Evolutionary conservation across 2,888 invertebrate species (phyloP), one percentile per base, ranked within the genome.

Genomic region (Ecdyonurus torrentis): DNA sequence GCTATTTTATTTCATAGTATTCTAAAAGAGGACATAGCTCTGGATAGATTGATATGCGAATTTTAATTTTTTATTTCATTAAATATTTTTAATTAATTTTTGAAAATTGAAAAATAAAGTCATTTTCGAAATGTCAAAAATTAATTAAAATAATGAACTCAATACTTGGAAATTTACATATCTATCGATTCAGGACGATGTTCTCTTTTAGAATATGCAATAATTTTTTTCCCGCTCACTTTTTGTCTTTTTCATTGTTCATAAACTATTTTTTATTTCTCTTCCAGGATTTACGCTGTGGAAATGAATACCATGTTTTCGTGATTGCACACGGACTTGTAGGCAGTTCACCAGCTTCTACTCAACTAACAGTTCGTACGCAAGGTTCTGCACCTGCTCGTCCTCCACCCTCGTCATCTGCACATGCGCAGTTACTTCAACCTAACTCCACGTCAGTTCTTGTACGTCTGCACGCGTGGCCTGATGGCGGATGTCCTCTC

Each of bases 311-410:
- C 72, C 85, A 87, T 70, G 78, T 87, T 58, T 84, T 83, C 69
- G 71, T 87, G 69, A 83, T 82, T 37, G 83, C 85, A 3, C 82
- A 83, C 72, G 87, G 87, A 70, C 84, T 83, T 73, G 84, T 87
- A 62, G 87, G 87, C 59, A 81, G 80, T 68, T 86, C 86, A 22
- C 81, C 83, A 22, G 79, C 86, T 1, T 86, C 86, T 68, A 81
- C 84, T 62, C 82, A 83, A 19, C 74, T 86, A 24, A 83, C 84
- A 61, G 85, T 85, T 20, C 75, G 84, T 62, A 84, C 87, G 20
- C 85, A 86, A 73, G 87, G 87, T 2, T 84, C 84, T 71, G 81
- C 84, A 5, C 87, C 87, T 0, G 85, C 85, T 18, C 78, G 83
- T 64, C 86, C 86, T 20, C 22, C 63, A 18, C 58, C 55, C 37